Evolutionary conservation across 2,888 invertebrate species (phyloP).

Genomic region (Netelia virgata): DNA sequence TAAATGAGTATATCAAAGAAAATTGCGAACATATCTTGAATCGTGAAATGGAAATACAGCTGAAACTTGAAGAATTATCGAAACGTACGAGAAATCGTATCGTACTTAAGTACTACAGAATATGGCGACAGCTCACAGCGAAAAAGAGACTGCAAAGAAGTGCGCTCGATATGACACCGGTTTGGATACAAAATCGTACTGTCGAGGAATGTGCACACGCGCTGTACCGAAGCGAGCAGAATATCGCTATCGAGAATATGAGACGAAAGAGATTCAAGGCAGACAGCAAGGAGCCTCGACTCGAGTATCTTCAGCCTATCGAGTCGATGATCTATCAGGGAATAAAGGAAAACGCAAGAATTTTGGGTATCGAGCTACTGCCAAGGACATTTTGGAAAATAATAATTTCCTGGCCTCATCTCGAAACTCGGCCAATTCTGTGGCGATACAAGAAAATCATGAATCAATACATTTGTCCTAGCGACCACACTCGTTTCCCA

Average conservation of each 20-base stretch:
- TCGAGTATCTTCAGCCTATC: constrained; percentile 82
- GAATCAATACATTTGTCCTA: constrained; percentile 84
- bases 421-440: constrained; percentile 85
- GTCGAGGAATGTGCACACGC: constrained; percentile 84
- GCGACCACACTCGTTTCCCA: constrained; percentile 78
- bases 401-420: constrained; percentile 87
- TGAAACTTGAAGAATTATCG: constrained; percentile 83
- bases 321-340: constrained; percentile 85
- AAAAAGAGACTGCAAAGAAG: constrained; percentile 85
- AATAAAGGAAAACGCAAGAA: constrained; percentile 86
- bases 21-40: constrained; percentile 80
- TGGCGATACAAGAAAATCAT: constrained; percentile 86
- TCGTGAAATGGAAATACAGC: constrained; percentile 80
- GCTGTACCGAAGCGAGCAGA: constrained; percentile 84
- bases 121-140: constrained; percentile 85
- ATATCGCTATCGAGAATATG: constrained; percentile 85
- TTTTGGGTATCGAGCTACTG: constrained; percentile 84
- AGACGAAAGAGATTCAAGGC: constrained; percentile 81
- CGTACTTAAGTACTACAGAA: constrained; percentile 83
- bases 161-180: constrained; percentile 86
- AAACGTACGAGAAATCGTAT: constrained; percentile 80
- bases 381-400: constrained; percentile 88
- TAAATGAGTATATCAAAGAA: constrained; percentile 77
- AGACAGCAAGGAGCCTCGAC: constrained; percentile 35
- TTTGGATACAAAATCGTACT: constrained; percentile 86